Base-by-base conservation (phyloP, 2,888 invertebrate species). In the Romanomermis culicivorax region DNA sequence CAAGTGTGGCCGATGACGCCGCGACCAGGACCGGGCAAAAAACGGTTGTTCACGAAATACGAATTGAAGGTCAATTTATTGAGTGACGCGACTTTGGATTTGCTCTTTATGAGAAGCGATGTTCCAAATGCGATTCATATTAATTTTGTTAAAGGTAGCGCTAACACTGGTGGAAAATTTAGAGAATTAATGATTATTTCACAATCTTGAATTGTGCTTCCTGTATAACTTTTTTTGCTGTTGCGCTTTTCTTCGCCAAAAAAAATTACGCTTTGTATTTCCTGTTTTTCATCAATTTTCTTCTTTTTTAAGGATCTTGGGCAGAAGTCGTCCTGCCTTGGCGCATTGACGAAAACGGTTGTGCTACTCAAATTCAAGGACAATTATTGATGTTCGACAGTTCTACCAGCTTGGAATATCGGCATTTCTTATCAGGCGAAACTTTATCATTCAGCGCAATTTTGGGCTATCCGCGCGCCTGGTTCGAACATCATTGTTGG, bases 401-500 rank as follows among this genome's bases (percentile, higher is more conserved):
- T 0, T 89, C 91, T 0, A 93, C 95, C 0, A 91, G 91, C 72
- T 75, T 97, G 52, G 83, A 83, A 60, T 93, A 85, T 71, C 79
- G 93, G 58, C 86, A 87, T 68, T 75, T 97, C 61, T 80, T 89
- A 1, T 84, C 87, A 65, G 86, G 88, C 69, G 93, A 95, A 74
- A 91, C 91, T 0, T 73, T 95, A 57, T 86, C 89, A 72, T 89
- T 93, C 71, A 82, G 82, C 56, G 77, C 91, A 1, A 78, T 79
- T 65, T 83, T 83, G 63, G 82, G 84, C 65, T 97, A 89, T 72
- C 95, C 95, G 0, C 76, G 83, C 45, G 79, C 81, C 56, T 97
- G 93, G 91, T 97, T 95, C 71, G 87, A 85, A 61, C 85, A 87
- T 62, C 95, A 97, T 70, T 80, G 85, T 62, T 97, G 95, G 95